Percentiles rank a stretch among this genome's conserved stretches.
Evolutionary conservation across 1,140 invertebrate genomes (phyloP).

Genomic region (Bombus sylvicola): DNA sequence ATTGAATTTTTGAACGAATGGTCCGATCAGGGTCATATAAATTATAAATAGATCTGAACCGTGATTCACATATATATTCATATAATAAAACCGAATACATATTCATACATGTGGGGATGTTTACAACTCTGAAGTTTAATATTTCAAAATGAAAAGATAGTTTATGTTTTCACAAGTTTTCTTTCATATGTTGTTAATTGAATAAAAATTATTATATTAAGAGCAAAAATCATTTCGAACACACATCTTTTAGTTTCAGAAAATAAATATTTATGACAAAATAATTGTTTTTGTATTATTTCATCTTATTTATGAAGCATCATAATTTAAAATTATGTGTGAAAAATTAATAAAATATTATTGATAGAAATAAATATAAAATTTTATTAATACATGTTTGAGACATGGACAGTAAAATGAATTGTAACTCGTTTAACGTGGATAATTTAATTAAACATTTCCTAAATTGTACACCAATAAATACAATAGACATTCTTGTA

Average conservation of each 20-base stretch:
- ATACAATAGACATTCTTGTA: constrained; percentile 75
- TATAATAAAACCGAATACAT: too few species aligned
- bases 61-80: too few species aligned
- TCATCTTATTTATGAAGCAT: neutral
- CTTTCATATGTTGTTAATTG: neutral
- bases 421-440: neutral
- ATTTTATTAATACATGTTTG: neutral
- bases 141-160: neutral
- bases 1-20: neutral
- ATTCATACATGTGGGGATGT: too few species aligned
- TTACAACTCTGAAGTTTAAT: neutral
- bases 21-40: too few species aligned
- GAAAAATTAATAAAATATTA: neutral
- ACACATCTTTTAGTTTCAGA: neutral
- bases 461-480: constrained; percentile 77
- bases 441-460: constrained; percentile 73
- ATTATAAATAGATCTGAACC: too few species aligned
- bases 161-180: neutral
- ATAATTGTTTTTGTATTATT: neutral
- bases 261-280: neutral
- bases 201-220: neutral
- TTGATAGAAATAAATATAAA: neutral
- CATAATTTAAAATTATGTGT: neutral
- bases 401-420: constrained; percentile 5
- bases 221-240: neutral